Conservation (phyloP, 2,888 invertebrate genomes). For the Myopa testacea region DNA sequence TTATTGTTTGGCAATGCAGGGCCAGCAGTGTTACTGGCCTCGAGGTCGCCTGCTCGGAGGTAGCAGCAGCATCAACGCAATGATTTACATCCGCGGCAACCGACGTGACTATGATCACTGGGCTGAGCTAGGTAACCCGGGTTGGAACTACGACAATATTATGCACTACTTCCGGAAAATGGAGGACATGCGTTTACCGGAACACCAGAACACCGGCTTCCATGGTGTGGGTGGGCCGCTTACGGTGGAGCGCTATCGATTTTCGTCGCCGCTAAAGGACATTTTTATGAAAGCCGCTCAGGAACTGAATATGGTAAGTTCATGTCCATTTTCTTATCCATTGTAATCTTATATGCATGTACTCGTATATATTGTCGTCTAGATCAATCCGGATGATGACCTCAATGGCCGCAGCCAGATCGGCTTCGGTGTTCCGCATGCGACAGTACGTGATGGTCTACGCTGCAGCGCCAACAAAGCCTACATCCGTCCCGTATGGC, state of each 20-base stretch:
- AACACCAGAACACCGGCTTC: conserved; percentile 69
- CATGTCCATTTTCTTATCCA: too few species aligned
- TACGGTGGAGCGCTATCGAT: conserved; percentile 78
- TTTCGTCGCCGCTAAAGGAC: conserved; percentile 76
- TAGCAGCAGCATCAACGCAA: conserved; percentile 87
- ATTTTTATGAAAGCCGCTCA: conserved; percentile 78
- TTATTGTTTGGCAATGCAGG: conserved; percentile 78
- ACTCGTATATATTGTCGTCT: neutral
- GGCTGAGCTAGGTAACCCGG: conserved; percentile 78
- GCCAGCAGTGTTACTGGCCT: conserved; percentile 79
- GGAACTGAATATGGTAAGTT: conserved; percentile 72
- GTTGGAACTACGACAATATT: conserved; percentile 83
- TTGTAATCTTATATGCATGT: neutral
- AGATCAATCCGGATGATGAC: conserved; percentile 74
- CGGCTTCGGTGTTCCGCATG: conserved; percentile 83
- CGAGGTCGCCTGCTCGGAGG: conserved; percentile 85
- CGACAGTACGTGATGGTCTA: conserved; percentile 81
- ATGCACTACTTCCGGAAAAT: conserved; percentile 84
- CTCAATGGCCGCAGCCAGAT: conserved; percentile 84
- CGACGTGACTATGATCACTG: conserved; percentile 87
- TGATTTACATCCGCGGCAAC: conserved; percentile 90
- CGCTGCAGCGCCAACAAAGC: conserved; percentile 88
- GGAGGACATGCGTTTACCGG: conserved; percentile 80
- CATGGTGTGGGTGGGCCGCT: conserved; percentile 81
- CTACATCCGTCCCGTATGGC: conserved; percentile 76